Base-by-base conservation (phyloP, 2,888 invertebrate genomes). In the Pollenia angustigena region DNA sequence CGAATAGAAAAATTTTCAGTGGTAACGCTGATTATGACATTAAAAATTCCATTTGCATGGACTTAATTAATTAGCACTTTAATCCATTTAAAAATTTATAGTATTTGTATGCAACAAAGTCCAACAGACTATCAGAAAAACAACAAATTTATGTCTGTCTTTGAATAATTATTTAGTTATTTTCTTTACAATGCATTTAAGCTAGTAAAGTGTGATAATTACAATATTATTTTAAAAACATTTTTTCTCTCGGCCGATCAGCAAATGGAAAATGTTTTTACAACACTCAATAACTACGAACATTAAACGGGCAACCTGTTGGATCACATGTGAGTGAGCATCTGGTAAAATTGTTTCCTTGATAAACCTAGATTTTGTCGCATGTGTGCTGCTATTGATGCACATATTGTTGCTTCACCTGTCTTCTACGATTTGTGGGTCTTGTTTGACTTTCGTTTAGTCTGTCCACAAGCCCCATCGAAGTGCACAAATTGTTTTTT, bases 291-390 rank as follows among this genome's bases (percentile, higher is more conserved):
- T 60, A 52, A 79, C 60, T 60, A 69, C 42, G 4, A 69, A 56
- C 18, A 23, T 40, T 52, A 71, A 80, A 62, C 32, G 44, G 18
- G 4, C 54, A 46, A 64, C 54, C 54, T 23, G 46, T 54, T 62
- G 54, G 32, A 62, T 64, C 46, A 72, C 18, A 64, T 56, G 18
- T 75, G 50, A 10, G 44, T 62, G 23, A 44, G 52, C 40, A 9
- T 11, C 50, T 18, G 7, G 40, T 40, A 60, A 48, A 82, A 62
- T 18, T 46, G 52, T 62, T 82, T 82, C 82, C 82, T 75, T 75
- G 68, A 69, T 69, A 82, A 12, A 32, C 32, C 32, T 32, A 58
- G 44, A 75, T 69, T 60, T 82, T 76, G 68, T 68, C 72, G 75
- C 68, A 69, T 58, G 11, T 69, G 16, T 42, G 46, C 11, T 48